A percentile compares a stretch with the other conserved stretches of the same genome.
Conservation (phyloP, 2,797 vertebrate genomes). For the Hyperoplus lanceolatus region DNA sequence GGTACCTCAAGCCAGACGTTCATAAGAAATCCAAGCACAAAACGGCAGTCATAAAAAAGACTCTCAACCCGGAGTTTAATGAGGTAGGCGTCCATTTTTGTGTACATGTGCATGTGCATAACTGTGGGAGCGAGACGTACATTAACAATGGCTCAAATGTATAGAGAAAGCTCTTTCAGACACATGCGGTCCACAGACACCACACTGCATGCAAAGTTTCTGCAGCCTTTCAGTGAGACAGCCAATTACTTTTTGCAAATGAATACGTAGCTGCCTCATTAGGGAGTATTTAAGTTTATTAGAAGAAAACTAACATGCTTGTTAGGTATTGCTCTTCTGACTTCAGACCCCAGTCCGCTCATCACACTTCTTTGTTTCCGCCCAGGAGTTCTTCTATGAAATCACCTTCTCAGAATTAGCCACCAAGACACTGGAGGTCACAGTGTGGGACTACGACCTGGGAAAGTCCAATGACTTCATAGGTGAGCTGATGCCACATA, state of each 20-base stretch:
- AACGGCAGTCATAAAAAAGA: slow-evolving; percentile 94
- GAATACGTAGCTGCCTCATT: slow-evolving; percentile 34
- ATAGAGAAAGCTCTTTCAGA: slow-evolving; percentile 44
- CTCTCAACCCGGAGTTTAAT: slow-evolving; percentile 94
- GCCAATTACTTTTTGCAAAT: slow-evolving; percentile 47
- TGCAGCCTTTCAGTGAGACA: slow-evolving; percentile 4
- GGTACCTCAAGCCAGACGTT: slow-evolving; percentile 93
- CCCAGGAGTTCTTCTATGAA: slow-evolving; percentile 93
- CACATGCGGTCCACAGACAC: slow-evolving; percentile 13
- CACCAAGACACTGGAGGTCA: slow-evolving; percentile 91
- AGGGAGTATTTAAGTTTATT: slow-evolving; percentile 19
- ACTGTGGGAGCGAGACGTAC: neutral
- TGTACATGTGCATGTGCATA: slow-evolving; percentile 33
- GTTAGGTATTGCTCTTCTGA: slow-evolving; percentile 28
- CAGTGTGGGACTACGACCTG: slow-evolving; percentile 93
- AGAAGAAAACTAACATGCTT: neutral
- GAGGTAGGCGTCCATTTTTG: slow-evolving; percentile 83
- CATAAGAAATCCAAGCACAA: slow-evolving; percentile 96
- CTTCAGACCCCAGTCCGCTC: slow-evolving; percentile 7
- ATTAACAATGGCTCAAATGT: slow-evolving; percentile 7
- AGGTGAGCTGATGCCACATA: slow-evolving; percentile 77
- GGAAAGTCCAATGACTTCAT: slow-evolving; percentile 93
- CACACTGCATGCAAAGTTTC: slow-evolving; percentile 14
- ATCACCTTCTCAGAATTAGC: slow-evolving; percentile 88
- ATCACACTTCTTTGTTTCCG: neutral